Base-by-base conservation (phyloP, 2,888 invertebrate genomes). In the Philonicus albiceps region DNA sequence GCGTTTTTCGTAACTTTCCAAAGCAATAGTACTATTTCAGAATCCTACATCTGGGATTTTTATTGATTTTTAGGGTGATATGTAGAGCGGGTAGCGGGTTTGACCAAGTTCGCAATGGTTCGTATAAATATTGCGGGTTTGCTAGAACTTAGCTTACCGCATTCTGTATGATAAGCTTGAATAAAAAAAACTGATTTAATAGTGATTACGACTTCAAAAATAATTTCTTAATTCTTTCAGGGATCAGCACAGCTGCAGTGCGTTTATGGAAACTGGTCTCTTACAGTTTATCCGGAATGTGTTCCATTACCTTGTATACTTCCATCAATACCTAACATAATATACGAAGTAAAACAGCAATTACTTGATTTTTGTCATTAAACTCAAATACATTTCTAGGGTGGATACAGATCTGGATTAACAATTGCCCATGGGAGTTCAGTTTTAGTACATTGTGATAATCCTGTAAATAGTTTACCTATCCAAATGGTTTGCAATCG, bases 221-320 rank as follows among this genome's bases (percentile, higher is more conserved):
- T 40, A 2, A 37, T 43, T 27, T 1, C 40, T 22, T 3, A 7
- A 31, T 83, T n/a, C 40, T 89, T 91, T 1, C 89, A 95, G 94
- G 97, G 97, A 0, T 94, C 96, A 0, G 95, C 95, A 2, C 95
- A 95, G 89, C 92, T 97, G 43, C 94, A 95, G 40, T 97, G 97
- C 90, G 96, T 95, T 94, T 95, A 96, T 88, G 97, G 97, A 3
- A 96, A 96, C 89, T 97, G 97, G 97, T 95, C 96, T 0, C 95
- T 95, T 0, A 94, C 95, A 11, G 94, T 94, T 81, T 94, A 95
- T 91, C 96, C 97, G 0, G 96, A 96, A 90, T 97, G 97, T 91
- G 94, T 95, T 6, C 95, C 96, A 90, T 95, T 91, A 53, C 91
- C 92, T 1, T 93, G 93, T 87, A 90, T 90, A 0, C 87, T 92